Evolutionary conservation across 2,797 vertebrate species (phyloP).

Genomic region (Gymnopithys bicolor): DNA sequence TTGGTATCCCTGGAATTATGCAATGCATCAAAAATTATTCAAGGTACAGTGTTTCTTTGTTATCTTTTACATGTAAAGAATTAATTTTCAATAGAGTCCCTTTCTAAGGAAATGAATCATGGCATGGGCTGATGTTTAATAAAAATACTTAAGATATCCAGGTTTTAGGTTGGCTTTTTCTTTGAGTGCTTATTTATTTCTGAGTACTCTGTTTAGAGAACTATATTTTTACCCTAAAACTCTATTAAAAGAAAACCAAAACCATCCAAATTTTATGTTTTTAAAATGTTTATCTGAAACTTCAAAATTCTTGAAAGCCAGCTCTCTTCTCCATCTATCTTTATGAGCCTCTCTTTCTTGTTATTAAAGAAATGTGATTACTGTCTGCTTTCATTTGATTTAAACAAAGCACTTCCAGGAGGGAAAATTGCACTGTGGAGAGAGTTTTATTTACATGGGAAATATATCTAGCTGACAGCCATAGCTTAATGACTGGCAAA

Average conservation of each 20-base stretch:
- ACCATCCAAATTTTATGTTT: not conserved
- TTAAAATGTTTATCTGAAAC: not conserved
- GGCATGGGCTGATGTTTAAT: not conserved
- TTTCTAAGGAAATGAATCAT: not conserved
- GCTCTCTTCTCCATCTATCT: not conserved
- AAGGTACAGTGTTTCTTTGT: not conserved
- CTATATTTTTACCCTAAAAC: not conserved
- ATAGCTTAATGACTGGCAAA: not conserved
- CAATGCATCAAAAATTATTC: not conserved
- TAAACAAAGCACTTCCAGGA: not conserved
- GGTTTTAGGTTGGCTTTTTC: not conserved
- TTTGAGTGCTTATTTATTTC: not conserved
- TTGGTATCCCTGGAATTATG: not conserved
- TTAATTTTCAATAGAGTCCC: not conserved
- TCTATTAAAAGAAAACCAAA: not conserved
- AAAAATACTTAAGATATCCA: not conserved
- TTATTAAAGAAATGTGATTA: not conserved
- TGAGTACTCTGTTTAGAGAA: not conserved
- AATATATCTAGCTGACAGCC: not conserved
- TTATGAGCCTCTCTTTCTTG: not conserved
- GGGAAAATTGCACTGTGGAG: not conserved
- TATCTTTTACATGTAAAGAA: not conserved
- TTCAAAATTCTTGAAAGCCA: not conserved
- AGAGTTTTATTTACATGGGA: not conserved
- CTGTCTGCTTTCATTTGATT: not conserved